Evolutionary conservation across 2,113 vertebrate species (phyloP).

Genomic region (Cathartes aura): DNA sequence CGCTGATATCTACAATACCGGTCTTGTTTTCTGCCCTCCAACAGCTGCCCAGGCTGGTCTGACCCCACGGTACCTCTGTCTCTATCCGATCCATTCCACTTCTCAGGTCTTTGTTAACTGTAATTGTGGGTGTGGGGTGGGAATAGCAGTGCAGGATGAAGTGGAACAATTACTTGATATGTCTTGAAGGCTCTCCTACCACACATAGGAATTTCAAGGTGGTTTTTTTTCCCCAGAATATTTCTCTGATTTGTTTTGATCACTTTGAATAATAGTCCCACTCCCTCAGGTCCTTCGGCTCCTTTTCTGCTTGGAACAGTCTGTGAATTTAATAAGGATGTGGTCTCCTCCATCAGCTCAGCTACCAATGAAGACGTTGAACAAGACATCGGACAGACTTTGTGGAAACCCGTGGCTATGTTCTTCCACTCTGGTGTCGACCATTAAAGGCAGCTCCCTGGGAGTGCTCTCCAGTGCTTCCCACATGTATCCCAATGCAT

Average conservation of each 20-base stretch:
- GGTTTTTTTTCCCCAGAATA: not conserved
- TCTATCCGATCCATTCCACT: not conserved
- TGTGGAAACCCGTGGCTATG: not conserved
- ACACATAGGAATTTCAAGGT: not conserved
- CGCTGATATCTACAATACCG: not conserved
- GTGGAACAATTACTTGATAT: not conserved
- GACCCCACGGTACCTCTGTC: not conserved
- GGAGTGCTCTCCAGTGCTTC: not conserved
- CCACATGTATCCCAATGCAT: not conserved
- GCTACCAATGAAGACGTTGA: not conserved
- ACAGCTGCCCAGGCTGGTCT: not conserved
- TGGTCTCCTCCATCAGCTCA: not conserved
- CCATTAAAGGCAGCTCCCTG: not conserved
- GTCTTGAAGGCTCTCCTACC: not conserved
- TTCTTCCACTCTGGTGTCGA: not conserved
- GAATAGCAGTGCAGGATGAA: not conserved
- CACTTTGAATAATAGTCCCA: not conserved
- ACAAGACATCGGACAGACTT: not conserved
- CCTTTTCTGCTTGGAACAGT: not conserved
- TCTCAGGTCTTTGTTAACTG: not conserved
- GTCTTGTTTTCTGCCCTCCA: not conserved
- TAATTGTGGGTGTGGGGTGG: not conserved
- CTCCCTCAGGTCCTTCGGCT: not conserved
- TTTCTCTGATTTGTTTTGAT: not conserved
- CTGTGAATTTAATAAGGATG: not conserved